phyloP scores from a whole-genome alignment of 2,888 invertebrate genomes.

The Parascotia fuliginaria region DNA sequence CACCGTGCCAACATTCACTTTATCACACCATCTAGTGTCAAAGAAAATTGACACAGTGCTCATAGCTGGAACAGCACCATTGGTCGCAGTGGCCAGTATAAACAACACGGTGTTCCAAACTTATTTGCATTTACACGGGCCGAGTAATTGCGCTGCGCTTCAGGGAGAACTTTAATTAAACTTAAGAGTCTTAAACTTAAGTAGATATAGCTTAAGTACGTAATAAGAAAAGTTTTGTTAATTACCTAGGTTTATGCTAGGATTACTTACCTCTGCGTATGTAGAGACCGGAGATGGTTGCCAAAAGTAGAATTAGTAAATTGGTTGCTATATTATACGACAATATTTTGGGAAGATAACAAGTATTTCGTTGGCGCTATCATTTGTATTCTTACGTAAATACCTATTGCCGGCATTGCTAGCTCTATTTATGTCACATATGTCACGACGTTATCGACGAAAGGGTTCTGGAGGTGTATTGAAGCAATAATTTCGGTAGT shows the following conservation, averaged over 20 bases:
- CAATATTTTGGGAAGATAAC: conserved; percentile 6
- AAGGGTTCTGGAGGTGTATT: conserved; percentile 15
- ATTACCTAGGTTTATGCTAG: conserved; percentile 57
- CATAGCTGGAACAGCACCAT: conserved; percentile 47
- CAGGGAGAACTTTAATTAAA: conserved; percentile 84
- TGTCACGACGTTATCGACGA: conserved; percentile 22
- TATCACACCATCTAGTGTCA: conserved; percentile 20
- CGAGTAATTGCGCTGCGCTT: conserved; percentile 83
- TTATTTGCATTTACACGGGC: conserved; percentile 84
- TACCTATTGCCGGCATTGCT: conserved; percentile 16
- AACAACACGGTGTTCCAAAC: conserved; percentile 77
- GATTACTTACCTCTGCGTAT: conserved; percentile 35
- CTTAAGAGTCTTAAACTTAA: conserved; percentile 76
- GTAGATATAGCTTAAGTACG: conserved; percentile 71
- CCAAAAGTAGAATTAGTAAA: conserved; percentile 45
- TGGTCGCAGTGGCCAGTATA: conserved; percentile 65
- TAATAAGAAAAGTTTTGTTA: conserved; percentile 78
- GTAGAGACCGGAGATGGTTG: conserved; percentile 32
- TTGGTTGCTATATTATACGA: conserved; percentile 34
- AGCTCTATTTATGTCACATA: conserved; percentile 23
- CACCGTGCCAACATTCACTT: conserved; percentile 27
- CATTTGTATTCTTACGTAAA: conserved; percentile 35
- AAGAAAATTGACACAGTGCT: conserved; percentile 38
- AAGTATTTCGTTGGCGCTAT: conserved; percentile 18
- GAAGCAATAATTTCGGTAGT: conserved; percentile 7